Base-by-base conservation (phyloP, 2,797 vertebrate species). In the Falco biarmicus region DNA sequence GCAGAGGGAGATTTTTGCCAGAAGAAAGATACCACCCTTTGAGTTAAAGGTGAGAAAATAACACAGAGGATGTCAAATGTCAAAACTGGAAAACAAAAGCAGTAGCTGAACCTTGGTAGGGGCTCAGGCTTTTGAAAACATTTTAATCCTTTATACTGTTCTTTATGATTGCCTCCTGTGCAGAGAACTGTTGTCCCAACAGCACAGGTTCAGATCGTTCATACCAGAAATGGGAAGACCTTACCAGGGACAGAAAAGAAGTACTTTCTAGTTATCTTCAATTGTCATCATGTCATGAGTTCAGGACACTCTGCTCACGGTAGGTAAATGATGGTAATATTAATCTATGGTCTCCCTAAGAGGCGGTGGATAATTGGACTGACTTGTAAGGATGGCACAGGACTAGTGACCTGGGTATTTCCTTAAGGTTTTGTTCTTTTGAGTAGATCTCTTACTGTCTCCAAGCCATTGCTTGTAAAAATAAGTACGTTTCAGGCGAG, bases 21-120 rank as follows among this genome's bases (percentile, higher is more conserved):
- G n/a, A 57, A 41, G 47, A 50, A 96, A 70, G 9, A 41, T 70
- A 20, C 31, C 73, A 20, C 19, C 16, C 41, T 71, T 71, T 47
- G n/a, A 93, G 15, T 70, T 64, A 84, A 86, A 75, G 28, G 18
- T 90, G 53, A 82, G 57, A 95, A 90, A 85, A 86, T 63, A 90
- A 50, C 13, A 7, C 69, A 26, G 7, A 56, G 43, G 25, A 87
- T 45, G 28, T 84, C 29, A 29, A 53, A 84, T 63, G 16, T 89
- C 53, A 50, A 87, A 89, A 81, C 13, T 61, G 47, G 84, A 79
- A 73, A 91, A 22, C 4, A 41, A 65, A 76, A 84, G 14, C 76
- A 65, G 15, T 64, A 53, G 19, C 60, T 63, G 34, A 84, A 54
- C 48, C 11, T 65, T 65, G 8, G 20, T 7, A 61, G 31, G 6